Evolutionary conservation across 2,797 vertebrate genomes (phyloP), one percentile per base, ranked within the genome.

Genomic region (Gadopsis marmoratus): DNA sequence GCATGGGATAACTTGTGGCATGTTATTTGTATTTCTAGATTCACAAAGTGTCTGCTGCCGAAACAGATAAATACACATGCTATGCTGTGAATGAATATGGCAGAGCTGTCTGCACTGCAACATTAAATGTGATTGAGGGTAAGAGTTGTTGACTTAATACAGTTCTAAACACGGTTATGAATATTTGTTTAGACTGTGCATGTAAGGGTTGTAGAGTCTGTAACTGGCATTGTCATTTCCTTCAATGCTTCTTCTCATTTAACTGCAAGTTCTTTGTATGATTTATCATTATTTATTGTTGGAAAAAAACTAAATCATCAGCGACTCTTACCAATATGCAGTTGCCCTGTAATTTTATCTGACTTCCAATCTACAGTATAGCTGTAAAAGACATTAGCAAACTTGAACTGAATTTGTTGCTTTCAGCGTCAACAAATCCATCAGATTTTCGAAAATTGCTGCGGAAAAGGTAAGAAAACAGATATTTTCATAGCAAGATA

Each of bases 61-160:
- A 98, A 78, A 81, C 88, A 0, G 97, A 96, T 51, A 81, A 95
- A 12, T 98, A 96, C 82, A 96, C 94, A 85, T 97, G 96, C 84
- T 84, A n/a, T 2, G 97, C 96, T 4, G 72, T 78, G 17, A 98
- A 98, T 35, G 76, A 91, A 17, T 97, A 93, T 0, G 97, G 97
- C 14, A 96, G 97, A 92, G 97, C 97, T 56, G 33, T 89, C 0
- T 97, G 96, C 90, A 89, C 92, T 0, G 90, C 85, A 2, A 93
- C 93, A 48, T 94, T 98, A 82, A 95, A 88, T 4, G 89, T 98
- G 69, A 88, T 91, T 37, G 96, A 95, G 85, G 95, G 97, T 97
- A 86, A 94, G 91, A 69, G 35, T 7, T 31, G 4, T 8, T 33
- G 6, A n/a, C 4, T 29, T 3, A 43, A 26, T 41, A 59, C 43